phyloP scores from a whole-genome alignment of 2,888 invertebrate species.

The Ochropacha duplaris region DNA sequence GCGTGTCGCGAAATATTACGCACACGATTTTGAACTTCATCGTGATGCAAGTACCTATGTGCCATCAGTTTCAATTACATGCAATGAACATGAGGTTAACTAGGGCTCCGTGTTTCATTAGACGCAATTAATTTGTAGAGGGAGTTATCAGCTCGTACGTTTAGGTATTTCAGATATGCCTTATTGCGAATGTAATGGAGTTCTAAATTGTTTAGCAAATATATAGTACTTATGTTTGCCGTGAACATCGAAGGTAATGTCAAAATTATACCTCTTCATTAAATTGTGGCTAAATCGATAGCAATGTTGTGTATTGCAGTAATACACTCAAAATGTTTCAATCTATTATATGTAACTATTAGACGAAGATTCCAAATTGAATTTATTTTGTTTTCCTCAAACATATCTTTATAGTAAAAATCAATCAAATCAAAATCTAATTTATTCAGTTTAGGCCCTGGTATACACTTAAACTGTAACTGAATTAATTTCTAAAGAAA shows the following conservation, averaged over 20 bases:
- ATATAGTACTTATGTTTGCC: conserved; percentile 14
- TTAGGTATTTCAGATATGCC: conserved; percentile 11
- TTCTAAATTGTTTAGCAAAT: conserved; percentile 14
- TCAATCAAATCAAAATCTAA: too few relatives aligned
- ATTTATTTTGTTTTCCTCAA: too few relatives aligned
- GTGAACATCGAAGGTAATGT: conserved; percentile 16
- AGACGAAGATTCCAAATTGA: too few relatives aligned
- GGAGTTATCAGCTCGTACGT: conserved; percentile 18
- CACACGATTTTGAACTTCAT: conserved; percentile 6
- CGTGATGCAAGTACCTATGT: conserved; percentile 7
- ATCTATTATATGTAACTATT: not conserved
- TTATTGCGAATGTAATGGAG: conserved; percentile 15
- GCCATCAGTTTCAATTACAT: conserved; percentile 12
- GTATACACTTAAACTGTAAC: too few relatives aligned
- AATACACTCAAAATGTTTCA: not conserved
- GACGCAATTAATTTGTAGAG: conserved; percentile 62
- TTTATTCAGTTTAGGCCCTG: too few relatives aligned
- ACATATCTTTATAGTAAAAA: not conserved
- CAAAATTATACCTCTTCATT: conserved; percentile 23
- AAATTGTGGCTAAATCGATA: conserved; percentile 1
- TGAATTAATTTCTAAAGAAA: too few relatives aligned
- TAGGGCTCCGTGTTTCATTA: conserved; percentile 58
- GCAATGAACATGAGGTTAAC: conserved; percentile 20
- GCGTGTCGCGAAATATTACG: not conserved
- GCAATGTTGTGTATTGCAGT: not conserved